Base-by-base conservation (phyloP, 1,140 invertebrate species). In the Brachionus koreanus region DNA sequence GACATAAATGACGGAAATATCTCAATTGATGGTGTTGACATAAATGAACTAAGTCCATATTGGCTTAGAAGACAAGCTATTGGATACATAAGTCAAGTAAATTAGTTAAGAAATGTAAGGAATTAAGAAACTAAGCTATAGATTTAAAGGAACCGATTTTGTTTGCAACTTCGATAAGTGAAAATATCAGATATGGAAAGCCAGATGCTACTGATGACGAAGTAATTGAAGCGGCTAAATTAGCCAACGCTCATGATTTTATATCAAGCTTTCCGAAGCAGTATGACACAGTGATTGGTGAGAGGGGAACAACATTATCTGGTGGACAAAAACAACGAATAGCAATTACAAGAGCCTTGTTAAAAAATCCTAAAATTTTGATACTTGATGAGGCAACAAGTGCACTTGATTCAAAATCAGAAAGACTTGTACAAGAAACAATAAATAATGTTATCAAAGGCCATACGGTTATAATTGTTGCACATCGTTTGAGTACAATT, bases 321-420 rank as follows among this genome's bases (percentile, higher is more conserved):
- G 95, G 94, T 3, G 95, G 95, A 0, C 95, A 97, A 87, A 94
- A 95, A 84, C 95, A 96, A 86, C 90, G 95, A 83, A 93, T 97
- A 83, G 94, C 94, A 9, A 96, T 97, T 83, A 94, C 95, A 0
- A 87, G 95, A 83, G 94, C 94, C 0, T 89, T 97, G 16, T 86
- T 96, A 0, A 96, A 96, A 89, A 92, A 95, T 86, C 95, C 95
- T 0, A 91, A 91, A 16, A 91, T 97, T 83, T 89, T 96, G 33
- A 92, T 96, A 84, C 86, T 96, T 42, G 95, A 97, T 89, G 94
- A 97, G 90, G 94, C 94, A 19, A 96, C 94, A 0, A 95, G 94
- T 0, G 94, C 94, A 0, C 86, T 96, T 72, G 95, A 96, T 88
- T 92, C 93, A 7, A 92, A 93, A 84, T 90, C 89, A 85, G 95